Conservation (phyloP, 2,797 vertebrate genomes). For the Myiotriccus ornatus region DNA sequence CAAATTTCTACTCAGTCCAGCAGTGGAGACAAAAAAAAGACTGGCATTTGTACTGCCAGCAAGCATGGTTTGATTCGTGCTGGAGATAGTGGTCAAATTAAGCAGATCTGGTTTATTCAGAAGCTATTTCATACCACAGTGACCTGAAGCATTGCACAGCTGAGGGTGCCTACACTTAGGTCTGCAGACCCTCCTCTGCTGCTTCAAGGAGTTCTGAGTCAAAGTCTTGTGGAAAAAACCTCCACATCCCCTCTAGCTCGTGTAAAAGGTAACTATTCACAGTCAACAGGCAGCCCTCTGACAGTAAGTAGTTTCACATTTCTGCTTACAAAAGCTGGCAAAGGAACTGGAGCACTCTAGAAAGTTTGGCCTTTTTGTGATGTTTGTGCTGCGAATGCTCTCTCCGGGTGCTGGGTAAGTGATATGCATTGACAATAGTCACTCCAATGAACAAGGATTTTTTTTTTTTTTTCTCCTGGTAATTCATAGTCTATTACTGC, state of each 20-base stretch:
- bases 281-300: constrained; percentile 12
- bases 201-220: constrained; percentile 4
- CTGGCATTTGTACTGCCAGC: background rate
- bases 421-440: background rate
- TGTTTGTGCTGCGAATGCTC: background rate
- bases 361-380: constrained; percentile 1
- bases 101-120: background rate
- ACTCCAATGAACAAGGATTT: background rate
- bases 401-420: background rate
- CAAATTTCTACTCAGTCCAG: background rate
- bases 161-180: background rate
- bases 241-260: constrained; percentile 2
- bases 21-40: background rate
- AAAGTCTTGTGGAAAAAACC: constrained; percentile 22
- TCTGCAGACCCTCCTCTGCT: background rate
- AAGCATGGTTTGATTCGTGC: background rate
- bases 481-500: background rate
- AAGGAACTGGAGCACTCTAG: constrained; percentile 1
- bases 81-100: background rate
- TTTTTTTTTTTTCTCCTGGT: background rate
- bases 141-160: background rate
- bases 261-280: constrained; percentile 53
- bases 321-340: constrained; percentile 42
- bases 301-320: constrained; percentile 15
- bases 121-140: background rate